Evolutionary conservation across 1,140 invertebrate genomes (phyloP).

Genomic region (Spodoptera litura): DNA sequence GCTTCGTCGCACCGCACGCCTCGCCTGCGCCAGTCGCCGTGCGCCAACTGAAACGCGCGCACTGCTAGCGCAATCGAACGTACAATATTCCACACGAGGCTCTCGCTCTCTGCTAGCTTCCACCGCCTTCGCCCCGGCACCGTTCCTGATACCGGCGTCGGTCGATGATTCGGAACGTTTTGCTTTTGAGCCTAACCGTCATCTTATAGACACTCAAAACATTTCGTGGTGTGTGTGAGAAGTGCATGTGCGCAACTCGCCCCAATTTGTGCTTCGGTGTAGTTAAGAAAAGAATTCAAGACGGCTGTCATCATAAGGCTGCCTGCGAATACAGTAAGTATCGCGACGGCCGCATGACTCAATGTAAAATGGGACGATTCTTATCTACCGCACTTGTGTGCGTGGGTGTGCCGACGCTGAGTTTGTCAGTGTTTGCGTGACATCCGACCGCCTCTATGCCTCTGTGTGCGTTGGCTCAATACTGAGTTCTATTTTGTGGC

Average conservation of each 20-base stretch:
- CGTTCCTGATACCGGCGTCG: conserved; percentile 61
- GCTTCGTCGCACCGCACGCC: conserved; percentile 78
- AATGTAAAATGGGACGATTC: conserved; percentile 85
- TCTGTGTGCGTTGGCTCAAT: conserved; percentile 82
- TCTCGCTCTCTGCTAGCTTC: conserved; percentile 64
- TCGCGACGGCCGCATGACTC: conserved; percentile 72
- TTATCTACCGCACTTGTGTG: conserved; percentile 79
- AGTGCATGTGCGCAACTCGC: conserved; percentile 72
- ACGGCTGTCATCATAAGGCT: conserved; percentile 84
- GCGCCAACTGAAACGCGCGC: conserved; percentile 85
- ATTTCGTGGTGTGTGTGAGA: conserved; percentile 57
- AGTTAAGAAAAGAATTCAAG: conserved; percentile 74
- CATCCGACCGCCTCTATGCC: conserved; percentile 70
- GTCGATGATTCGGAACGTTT: conserved; percentile 60
- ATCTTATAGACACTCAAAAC: conserved; percentile 43
- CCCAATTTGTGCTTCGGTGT: conserved; percentile 69
- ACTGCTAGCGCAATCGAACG: conserved; percentile 81
- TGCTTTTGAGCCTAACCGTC: conserved; percentile 53
- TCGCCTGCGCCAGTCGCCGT: conserved; percentile 83
- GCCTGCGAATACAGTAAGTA: conserved; percentile 84
- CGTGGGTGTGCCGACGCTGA: conserved; percentile 61
- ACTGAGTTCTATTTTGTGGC: conserved; percentile 83
- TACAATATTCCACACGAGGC: conserved; percentile 70
- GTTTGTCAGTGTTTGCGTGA: conserved; percentile 66
- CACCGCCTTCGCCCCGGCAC: conserved; percentile 57